These are phyloP conservation scores for Alethe diademata DNA, from an alignment of 2,113 vertebrate genomes.

Conservation along the genomic window DNA sequence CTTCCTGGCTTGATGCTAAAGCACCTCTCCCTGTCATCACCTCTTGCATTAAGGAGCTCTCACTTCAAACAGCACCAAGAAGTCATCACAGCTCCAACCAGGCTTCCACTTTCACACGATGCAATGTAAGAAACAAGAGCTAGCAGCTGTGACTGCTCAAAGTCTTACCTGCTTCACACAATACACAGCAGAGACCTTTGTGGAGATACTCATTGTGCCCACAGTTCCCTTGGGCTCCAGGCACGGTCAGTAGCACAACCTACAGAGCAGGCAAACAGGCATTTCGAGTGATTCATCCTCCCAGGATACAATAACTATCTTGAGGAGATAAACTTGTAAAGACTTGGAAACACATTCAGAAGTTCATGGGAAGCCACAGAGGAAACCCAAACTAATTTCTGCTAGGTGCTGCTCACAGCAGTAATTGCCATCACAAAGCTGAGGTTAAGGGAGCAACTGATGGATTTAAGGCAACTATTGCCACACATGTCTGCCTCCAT, in stretches of 20 bases:
- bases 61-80: background rate
- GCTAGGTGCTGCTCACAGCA: background rate
- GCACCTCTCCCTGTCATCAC: background rate
- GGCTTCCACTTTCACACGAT: rapidly evolving
- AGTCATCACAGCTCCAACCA: background rate
- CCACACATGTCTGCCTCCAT: rapidly evolving
- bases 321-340: background rate
- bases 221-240: background rate
- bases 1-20: background rate
- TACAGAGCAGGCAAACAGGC: background rate
- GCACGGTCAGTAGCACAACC: background rate
- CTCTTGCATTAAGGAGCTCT: background rate
- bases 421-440: background rate
- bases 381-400: background rate
- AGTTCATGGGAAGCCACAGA: no score
- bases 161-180: constrained; percentile 43
- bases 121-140: rapidly evolving
- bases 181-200: background rate
- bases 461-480: background rate
- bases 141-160: background rate
- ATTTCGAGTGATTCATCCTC: background rate
- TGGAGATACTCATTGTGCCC: background rate
- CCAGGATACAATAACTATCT: background rate
- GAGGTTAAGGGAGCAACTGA: background rate
- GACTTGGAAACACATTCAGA: no score